phyloP scores from a whole-genome alignment of 1,140 invertebrate species.

The Bombus terrestris region DNA sequence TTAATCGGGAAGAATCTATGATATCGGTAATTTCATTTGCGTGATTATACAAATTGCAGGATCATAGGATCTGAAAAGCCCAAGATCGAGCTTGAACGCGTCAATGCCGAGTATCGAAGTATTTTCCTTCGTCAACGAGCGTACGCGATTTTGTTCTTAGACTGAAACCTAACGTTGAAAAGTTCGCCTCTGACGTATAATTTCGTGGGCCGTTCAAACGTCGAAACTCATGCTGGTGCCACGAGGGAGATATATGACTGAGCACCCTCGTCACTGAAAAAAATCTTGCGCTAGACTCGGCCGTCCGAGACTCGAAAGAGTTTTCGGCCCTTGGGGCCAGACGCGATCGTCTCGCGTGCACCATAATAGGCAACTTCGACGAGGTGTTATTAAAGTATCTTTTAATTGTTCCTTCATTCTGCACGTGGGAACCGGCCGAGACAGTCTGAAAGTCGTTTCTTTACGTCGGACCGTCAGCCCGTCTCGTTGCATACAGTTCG shows the following conservation, averaged over 20 bases:
- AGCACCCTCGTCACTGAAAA: conserved; percentile 80
- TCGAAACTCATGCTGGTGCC: conserved; percentile 74
- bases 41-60: too few relatives aligned
- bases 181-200: conserved; percentile 68
- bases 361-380: conserved; percentile 60
- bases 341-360: conserved; percentile 58
- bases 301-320: conserved; percentile 6
- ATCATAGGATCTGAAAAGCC: too few relatives aligned
- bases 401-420: conserved; percentile 61
- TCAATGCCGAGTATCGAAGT: not conserved
- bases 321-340: conserved; percentile 68
- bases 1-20: too few relatives aligned
- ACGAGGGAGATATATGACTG: conserved; percentile 77
- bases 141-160: not conserved
- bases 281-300: conserved; percentile 62
- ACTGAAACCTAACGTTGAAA: not conserved
- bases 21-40: too few relatives aligned
- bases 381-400: conserved; percentile 67
- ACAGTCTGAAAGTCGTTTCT: not conserved
- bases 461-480: not conserved
- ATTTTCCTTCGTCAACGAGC: not conserved
- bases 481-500: conserved; percentile 7
- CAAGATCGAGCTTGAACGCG: too few relatives aligned
- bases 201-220: conserved; percentile 79
- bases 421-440: conserved; percentile 53